Evolutionary conservation across 2,888 invertebrate genomes (phyloP), one percentile per base, ranked within the genome.

Genomic region (Neoitamus cyanurus): DNA sequence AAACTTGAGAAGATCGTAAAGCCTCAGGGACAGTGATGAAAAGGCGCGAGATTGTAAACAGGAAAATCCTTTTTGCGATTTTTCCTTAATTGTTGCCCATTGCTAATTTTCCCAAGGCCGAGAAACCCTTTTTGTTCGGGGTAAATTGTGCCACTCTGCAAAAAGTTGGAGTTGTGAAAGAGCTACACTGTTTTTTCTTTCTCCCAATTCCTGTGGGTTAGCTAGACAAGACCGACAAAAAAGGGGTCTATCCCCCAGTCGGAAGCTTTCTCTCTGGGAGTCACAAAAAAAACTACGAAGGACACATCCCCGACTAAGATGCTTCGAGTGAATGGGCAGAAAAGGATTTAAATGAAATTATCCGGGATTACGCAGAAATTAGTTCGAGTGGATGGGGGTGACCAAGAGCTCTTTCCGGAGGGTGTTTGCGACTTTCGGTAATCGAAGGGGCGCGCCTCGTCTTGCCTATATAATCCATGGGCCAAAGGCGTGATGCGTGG

Each of bases 261-360:
- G 58, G 25, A 25, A 15, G 58, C 58, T 58, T 58, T 25, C 20
- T 20, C 58, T 58, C 25, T 58, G 7, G 58, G 28, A 83, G 46
- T 48, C 34, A 70, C 72, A 85, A 84, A 68, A 34, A 83, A 69
- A 70, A 48, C 31, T 36, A 11, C 20, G 3, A 83, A 69, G 30
- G 20, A 69, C 36, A 28, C 34, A 28, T 34, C 46, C 31, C 42
- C 6, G 25, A 20, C 25, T 68, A 28, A 37, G 37, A 36, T 83
- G 58, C 83, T 69, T 68, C 28, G 69, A 83, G 28, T 70, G 70
- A 34, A 15, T 20, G 42, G 34, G 30, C 25, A 42, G 46, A 83
- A 83, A 37, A 75, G 86, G 87, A 87, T 88, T 88, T 87, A 88
- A 88, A 87, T 87, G 88, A 88, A 88, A 88, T 88, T 88, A 88